Percentiles rank a stretch among this genome's conserved stretches.
These are phyloP conservation scores for Chlorodrepanis virens DNA, from an alignment of 2,113 vertebrate genomes.

Conservation along the genomic window DNA sequence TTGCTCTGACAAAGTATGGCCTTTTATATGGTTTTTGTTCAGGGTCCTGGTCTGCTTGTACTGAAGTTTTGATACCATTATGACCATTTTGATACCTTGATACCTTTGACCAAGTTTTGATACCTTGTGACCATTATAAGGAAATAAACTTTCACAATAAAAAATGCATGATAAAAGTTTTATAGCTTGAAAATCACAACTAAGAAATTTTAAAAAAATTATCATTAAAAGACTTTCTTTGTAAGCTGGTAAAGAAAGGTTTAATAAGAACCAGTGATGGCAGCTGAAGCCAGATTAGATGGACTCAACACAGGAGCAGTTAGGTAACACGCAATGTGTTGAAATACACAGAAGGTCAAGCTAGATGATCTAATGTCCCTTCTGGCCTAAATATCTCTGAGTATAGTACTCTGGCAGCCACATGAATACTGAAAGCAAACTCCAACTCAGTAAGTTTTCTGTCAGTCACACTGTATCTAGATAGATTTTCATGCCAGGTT, in stretches of 20 bases:
- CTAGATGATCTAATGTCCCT: slow-evolving; percentile 61
- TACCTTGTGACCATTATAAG: background rate
- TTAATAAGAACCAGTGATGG: slow-evolving; percentile 17
- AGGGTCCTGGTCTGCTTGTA: background rate
- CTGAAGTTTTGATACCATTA: background rate
- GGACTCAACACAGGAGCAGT: background rate
- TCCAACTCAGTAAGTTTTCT: slow-evolving; percentile 51
- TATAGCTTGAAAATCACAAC: background rate
- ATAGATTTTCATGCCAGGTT: slow-evolving; percentile 40
- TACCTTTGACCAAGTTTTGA: too few species aligned
- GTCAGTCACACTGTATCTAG: slow-evolving; percentile 45
- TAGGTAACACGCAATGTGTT: slow-evolving; percentile 23
- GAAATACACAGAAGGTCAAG: slow-evolving; percentile 28
- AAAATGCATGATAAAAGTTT: background rate
- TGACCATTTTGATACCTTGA: too few species aligned
- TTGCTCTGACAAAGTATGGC: background rate
- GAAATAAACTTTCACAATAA: background rate
- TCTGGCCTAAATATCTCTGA: slow-evolving; percentile 53
- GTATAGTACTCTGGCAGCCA: slow-evolving; percentile 34
- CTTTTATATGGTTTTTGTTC: background rate
- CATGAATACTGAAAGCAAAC: slow-evolving; percentile 47
- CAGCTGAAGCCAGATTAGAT: slow-evolving; percentile 20
- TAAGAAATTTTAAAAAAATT: background rate
- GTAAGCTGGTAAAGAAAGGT: background rate
- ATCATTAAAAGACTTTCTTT: background rate